Base-by-base conservation (phyloP, 2,888 invertebrate genomes). In the Halictus ligatus region DNA sequence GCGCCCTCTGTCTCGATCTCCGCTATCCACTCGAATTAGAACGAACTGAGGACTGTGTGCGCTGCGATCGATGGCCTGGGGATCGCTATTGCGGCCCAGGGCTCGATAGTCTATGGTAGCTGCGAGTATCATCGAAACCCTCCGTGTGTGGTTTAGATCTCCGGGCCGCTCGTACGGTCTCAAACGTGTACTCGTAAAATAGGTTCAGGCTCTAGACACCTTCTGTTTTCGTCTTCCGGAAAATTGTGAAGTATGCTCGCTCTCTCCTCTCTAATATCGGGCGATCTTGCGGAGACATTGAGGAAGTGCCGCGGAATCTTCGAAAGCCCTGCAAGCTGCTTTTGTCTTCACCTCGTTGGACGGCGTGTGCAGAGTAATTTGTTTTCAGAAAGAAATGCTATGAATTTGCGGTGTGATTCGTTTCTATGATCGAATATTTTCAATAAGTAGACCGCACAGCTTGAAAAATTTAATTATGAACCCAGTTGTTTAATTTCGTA, bases 11-110 rank as follows among this genome's bases (percentile, higher is more conserved):
- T 69, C 69, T 69, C 69, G 40, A 69, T 40, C 40, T 40, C 69
- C 5, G 40, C 40, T 35, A 40, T 69, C 69, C 21, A 35, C 40
- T 69, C 67, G 67, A 67, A 69, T 69, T 69, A 69, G 40, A 69
- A 67, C 35, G 67, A 35, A 35, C 35, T 2, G 7, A 35, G 13
- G 29, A 18, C 18, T 4, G 29, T 8, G 35, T 29, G 18, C 1
- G 18, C 29, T 3, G 67, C 67, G 67, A 67, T 67, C 67, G 67
- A 67, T 67, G 35, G 29, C 18, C 35, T 29, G 29, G 67, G 58
- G 8, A 35, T 35, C 2, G 67, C 67, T 67, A 29, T 18, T 15
- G 18, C 67, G 35, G 29, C 29, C 67, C 67, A 18, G 29, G 29
- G 18, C 18, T 18, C 35, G 67, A 29, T 67, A 35, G 35, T 35